Evolutionary conservation across 2,888 invertebrate species (phyloP).

Genomic region (Agrotis ipsilon): DNA sequence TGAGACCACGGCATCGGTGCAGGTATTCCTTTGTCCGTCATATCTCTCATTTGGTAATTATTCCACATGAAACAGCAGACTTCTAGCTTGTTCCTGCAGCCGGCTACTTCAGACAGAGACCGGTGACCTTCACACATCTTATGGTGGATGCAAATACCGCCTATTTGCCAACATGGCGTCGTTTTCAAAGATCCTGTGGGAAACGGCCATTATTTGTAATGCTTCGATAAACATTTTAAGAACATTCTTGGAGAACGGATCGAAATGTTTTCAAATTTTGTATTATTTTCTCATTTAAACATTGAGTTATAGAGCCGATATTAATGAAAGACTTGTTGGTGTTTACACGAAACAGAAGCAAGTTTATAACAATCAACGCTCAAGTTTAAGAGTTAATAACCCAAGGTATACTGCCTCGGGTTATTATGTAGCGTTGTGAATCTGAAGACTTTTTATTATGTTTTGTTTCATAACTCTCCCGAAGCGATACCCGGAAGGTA

Average conservation of each 20-base stretch:
- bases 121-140: slow-evolving; percentile 77
- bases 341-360: slow-evolving; percentile 1
- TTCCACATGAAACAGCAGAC: slow-evolving; percentile 87
- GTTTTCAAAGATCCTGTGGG: slow-evolving; percentile 78
- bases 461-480: slow-evolving; percentile 1
- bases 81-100: slow-evolving; percentile 78
- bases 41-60: slow-evolving; percentile 74
- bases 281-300: slow-evolving; percentile 7
- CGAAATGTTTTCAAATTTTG: slow-evolving; percentile 3
- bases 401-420: background rate
- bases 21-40: slow-evolving; percentile 73
- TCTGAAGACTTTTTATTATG: slow-evolving; percentile 30
- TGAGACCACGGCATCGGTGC: slow-evolving; percentile 77
- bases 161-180: slow-evolving; percentile 82
- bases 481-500: slow-evolving; percentile 3
- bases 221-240: slow-evolving; percentile 24
- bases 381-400: slow-evolving; percentile 13
- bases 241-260: slow-evolving; percentile 8
- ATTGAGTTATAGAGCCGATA: slow-evolving; percentile 13
- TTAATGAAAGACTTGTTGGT: background rate
- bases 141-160: slow-evolving; percentile 82
- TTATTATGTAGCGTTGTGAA: slow-evolving; percentile 10
- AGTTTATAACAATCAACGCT: slow-evolving; percentile 14
- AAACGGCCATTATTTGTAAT: slow-evolving; percentile 41
- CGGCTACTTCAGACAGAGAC: slow-evolving; percentile 78